Conservation (phyloP, 1,140 invertebrate genomes). For the Monomorium pharaonis region DNA sequence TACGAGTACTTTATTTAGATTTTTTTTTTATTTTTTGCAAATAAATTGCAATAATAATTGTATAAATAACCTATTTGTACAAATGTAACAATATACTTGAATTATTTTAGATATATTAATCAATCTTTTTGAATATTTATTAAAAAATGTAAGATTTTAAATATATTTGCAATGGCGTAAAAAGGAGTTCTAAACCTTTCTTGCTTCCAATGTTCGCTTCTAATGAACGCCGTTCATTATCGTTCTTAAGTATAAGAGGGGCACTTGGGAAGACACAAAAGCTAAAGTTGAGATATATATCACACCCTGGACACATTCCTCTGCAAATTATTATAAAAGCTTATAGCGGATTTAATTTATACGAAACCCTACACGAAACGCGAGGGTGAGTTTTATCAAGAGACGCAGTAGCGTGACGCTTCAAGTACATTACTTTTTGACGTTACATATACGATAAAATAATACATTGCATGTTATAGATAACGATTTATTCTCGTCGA, state of each 20-base stretch:
- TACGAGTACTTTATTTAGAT: no score
- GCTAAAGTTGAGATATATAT: slow-evolving; percentile 79
- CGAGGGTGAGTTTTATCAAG: slow-evolving; percentile 18
- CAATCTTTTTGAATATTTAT: background rate
- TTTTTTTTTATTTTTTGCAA: no score
- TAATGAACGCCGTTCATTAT: slow-evolving; percentile 13
- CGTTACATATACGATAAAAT: slow-evolving; percentile 1
- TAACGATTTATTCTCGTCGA: background rate
- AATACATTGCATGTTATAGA: background rate
- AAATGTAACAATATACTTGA: no score
- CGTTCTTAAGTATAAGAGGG: slow-evolving; percentile 21
- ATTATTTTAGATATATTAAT: background rate
- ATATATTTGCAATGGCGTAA: background rate
- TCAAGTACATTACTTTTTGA: slow-evolving; percentile 6
- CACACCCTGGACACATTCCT: slow-evolving; percentile 68
- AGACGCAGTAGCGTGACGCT: background rate
- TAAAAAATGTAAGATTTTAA: background rate
- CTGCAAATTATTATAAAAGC: slow-evolving; percentile 82
- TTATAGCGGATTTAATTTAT: slow-evolving; percentile 83
- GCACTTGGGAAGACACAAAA: slow-evolving; percentile 63
- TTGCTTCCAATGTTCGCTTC: background rate
- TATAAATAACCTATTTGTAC: no score
- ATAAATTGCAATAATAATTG: no score
- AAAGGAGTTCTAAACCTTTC: background rate
- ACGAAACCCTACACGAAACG: slow-evolving; percentile 66